Base-by-base conservation (phyloP, 2,797 vertebrate species). In the Phrynocephalus vlangalii region DNA sequence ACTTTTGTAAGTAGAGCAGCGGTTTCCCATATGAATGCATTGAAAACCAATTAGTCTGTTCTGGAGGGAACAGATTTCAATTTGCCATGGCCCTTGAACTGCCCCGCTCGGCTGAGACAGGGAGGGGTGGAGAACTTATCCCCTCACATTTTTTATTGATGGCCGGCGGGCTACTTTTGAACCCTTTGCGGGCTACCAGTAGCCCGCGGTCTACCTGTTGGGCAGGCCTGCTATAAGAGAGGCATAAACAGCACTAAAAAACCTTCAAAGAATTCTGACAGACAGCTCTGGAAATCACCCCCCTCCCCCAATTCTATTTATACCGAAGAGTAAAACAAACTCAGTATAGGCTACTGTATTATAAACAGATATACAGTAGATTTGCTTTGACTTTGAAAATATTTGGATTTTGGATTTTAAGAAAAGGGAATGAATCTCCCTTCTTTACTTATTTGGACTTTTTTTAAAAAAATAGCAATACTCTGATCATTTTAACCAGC, bases 201-300 rank as follows among this genome's bases (percentile, higher is more conserved):
- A 38, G 38, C 38, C 38, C 38, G 3, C 38, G 38, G 38, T 38
- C 38, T 38, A 38, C 38, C 38, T 38, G 38, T 38, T 38, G 38
- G 38, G 38, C 38, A 38, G 38, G 38, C 38, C 38, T 38, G 38
- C 38, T 38, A 38, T 8, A 52, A 52, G 52, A 91, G 85, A 92
- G 90, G 68, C 87, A 85, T 90, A 91, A 93, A 91, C 80, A 82
- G 68, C 79, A 28, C n/a, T 90, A 81, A 83, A 84, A 87, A 90
- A 91, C 72, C 10, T 75, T 76, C 86, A 85, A 66, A n/a, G 88
- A 94, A 95, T 92, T 87, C 79, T 78, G 87, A 87, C 56, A 86
- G 26, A 83, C 68, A 75, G 26, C 3, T 33, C 82, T 15, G 18
- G 82, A 91, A 93, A 38, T 38, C 38, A 38, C n/a, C 38, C 87